Percentiles rank a stretch among this genome's conserved stretches.
Evolutionary conservation across 2,888 invertebrate genomes (phyloP).

Genomic region (Andricus curvator): DNA sequence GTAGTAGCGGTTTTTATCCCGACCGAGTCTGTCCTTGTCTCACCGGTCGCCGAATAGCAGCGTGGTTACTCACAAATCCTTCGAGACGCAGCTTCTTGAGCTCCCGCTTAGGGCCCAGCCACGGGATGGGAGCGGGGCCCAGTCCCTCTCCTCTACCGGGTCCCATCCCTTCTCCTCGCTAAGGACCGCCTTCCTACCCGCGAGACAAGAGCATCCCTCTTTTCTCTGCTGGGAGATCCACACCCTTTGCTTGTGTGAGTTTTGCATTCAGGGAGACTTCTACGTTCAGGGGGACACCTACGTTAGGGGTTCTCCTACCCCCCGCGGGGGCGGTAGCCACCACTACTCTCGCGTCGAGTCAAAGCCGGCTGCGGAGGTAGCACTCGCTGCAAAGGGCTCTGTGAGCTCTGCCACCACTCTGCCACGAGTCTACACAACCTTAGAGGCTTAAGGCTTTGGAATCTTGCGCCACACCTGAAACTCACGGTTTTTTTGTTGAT

Average conservation of each 20-base stretch:
- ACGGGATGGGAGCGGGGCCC: slow-evolving; percentile 46
- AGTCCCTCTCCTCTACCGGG: slow-evolving; percentile 55
- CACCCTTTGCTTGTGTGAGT: slow-evolving; percentile 42
- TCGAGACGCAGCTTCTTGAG: slow-evolving; percentile 74
- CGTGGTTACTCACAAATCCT: slow-evolving; percentile 75
- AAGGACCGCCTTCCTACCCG: slow-evolving; percentile 68
- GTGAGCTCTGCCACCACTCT: slow-evolving; percentile 23
- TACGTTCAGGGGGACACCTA: slow-evolving; percentile 11
- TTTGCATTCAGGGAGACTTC: slow-evolving; percentile 29
- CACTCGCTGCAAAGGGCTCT: slow-evolving; percentile 46
- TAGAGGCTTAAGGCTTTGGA: background rate
- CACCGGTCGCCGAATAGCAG: slow-evolving; percentile 73
- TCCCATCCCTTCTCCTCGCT: slow-evolving; percentile 55
- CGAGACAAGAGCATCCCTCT: slow-evolving; percentile 69
- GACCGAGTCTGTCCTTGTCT: slow-evolving; percentile 65
- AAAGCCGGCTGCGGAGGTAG: slow-evolving; percentile 60
- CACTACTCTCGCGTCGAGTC: slow-evolving; percentile 55
- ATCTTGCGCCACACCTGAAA: background rate
- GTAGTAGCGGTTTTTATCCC: slow-evolving; percentile 71
- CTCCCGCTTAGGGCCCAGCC: slow-evolving; percentile 62
- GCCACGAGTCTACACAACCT: background rate
- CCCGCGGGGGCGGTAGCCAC: slow-evolving; percentile 72
- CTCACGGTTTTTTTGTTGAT: background rate
- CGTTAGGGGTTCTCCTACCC: slow-evolving; percentile 57
- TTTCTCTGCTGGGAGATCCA: slow-evolving; percentile 56